These are phyloP conservation scores for Orthonychiurus folsomi DNA, from an alignment of 2,888 invertebrate genomes.

Conservation along the genomic window DNA sequence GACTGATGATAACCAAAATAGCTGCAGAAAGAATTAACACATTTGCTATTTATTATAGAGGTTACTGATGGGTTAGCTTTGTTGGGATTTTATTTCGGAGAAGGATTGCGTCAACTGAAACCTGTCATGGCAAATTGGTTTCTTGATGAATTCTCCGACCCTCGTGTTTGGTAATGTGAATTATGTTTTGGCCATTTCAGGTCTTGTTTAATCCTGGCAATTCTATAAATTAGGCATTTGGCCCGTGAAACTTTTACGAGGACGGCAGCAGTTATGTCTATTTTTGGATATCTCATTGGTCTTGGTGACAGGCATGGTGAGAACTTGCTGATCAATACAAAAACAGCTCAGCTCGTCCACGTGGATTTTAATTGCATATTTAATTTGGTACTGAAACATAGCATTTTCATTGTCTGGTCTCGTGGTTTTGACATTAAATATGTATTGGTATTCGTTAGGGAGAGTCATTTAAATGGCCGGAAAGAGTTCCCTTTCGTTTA, in stretches of 20 bases:
- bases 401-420: not conserved
- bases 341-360: slow-evolving; percentile 87
- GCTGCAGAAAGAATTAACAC: too few species aligned
- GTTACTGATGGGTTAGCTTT: too few species aligned
- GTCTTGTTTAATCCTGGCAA: slow-evolving; percentile 2
- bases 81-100: too few species aligned
- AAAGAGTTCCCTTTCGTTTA: slow-evolving; percentile 81
- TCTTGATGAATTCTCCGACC: slow-evolving; percentile 74
- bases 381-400: slow-evolving; percentile 58
- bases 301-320: slow-evolving; percentile 92
- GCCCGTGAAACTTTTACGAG: slow-evolving; percentile 82
- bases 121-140: slow-evolving; percentile 92
- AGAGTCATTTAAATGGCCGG: slow-evolving; percentile 78
- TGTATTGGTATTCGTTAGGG: slow-evolving; percentile 47
- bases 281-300: slow-evolving; percentile 87
- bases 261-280: slow-evolving; percentile 94
- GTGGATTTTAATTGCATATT: slow-evolving; percentile 98
- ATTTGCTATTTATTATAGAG: too few species aligned
- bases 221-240: slow-evolving; percentile 59
- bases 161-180: slow-evolving; percentile 63
- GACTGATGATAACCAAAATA: too few species aligned
- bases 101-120: too few species aligned
- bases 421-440: not conserved
- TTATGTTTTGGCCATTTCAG: not conserved
- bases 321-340: slow-evolving; percentile 87